Percentiles rank a stretch among this genome's conserved stretches.
Conservation (phyloP, 2,797 vertebrate species). For the Champsocephalus esox region DNA sequence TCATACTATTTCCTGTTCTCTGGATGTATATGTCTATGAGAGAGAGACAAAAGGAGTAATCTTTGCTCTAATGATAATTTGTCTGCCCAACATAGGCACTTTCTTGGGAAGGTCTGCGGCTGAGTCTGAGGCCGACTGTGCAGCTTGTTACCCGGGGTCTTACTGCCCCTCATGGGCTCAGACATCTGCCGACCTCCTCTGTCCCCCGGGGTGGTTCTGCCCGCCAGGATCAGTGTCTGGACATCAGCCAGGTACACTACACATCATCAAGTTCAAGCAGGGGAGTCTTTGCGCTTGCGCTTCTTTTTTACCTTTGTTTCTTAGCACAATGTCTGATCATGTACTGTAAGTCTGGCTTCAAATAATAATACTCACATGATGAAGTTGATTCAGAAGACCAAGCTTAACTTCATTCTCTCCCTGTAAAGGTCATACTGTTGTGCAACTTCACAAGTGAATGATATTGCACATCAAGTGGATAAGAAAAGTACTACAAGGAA, state of each 20-base stretch:
- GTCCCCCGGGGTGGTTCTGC: constrained; percentile 91
- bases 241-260: constrained; percentile 80
- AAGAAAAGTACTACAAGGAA: background rate
- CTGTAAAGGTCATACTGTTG: background rate
- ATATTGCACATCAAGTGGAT: background rate
- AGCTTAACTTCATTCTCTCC: background rate
- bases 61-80: constrained; percentile 34
- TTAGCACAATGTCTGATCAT: background rate
- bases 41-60: background rate
- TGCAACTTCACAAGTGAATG: background rate
- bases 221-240: constrained; percentile 84
- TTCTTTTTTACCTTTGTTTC: background rate
- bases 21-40: too few relatives aligned
- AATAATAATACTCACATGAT: background rate
- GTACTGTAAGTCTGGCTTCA: background rate
- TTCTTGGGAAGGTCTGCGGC: constrained; percentile 83
- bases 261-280: constrained; percentile 44
- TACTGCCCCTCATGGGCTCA: constrained; percentile 88
- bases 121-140: constrained; percentile 82
- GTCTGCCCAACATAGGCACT: constrained; percentile 80
- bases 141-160: constrained; percentile 85
- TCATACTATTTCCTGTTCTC: too few relatives aligned
- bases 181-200: constrained; percentile 80
- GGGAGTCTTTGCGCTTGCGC: constrained; percentile 26
- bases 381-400: background rate